phyloP scores from a whole-genome alignment of 2,113 vertebrate species.

The Thalassarche chlororhynchos region DNA sequence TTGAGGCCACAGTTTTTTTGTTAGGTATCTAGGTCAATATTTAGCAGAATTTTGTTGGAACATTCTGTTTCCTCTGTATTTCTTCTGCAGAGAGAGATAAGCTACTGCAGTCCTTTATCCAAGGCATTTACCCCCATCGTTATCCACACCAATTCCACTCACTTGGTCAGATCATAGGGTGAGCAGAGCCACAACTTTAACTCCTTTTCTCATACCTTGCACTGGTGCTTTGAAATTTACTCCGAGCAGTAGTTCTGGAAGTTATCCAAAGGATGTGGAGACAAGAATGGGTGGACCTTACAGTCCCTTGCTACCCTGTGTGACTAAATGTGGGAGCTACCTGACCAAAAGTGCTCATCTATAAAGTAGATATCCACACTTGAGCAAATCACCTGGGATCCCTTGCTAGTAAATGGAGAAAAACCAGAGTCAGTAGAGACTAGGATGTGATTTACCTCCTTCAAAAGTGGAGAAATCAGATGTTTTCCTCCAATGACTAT shows the following conservation, averaged over 20 bases:
- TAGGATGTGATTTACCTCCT: not conserved
- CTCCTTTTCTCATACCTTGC: not conserved
- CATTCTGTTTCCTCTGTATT: conserved; percentile 13
- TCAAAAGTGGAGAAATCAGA: not conserved
- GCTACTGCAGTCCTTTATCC: not conserved
- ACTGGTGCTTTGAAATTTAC: not conserved
- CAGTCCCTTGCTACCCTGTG: not conserved
- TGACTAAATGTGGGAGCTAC: not conserved
- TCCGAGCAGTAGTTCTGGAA: not conserved
- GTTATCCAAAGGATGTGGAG: not conserved
- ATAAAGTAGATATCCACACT: not conserved
- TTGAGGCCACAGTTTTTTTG: not conserved
- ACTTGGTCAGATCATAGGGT: not conserved
- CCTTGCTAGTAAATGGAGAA: not conserved
- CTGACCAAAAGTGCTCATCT: not conserved
- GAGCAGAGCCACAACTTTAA: not conserved
- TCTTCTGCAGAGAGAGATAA: conserved; percentile 29
- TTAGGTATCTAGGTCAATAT: not conserved
- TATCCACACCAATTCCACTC: not conserved
- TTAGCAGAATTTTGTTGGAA: conserved; percentile 18
- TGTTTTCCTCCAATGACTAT: not conserved
- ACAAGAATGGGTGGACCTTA: not conserved
- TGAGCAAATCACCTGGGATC: not conserved
- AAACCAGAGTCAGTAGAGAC: not conserved
- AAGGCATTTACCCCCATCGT: not conserved